These are phyloP conservation scores for Myrmophylax atrothorax DNA, from an alignment of 2,113 vertebrate genomes.

Conservation along the genomic window DNA sequence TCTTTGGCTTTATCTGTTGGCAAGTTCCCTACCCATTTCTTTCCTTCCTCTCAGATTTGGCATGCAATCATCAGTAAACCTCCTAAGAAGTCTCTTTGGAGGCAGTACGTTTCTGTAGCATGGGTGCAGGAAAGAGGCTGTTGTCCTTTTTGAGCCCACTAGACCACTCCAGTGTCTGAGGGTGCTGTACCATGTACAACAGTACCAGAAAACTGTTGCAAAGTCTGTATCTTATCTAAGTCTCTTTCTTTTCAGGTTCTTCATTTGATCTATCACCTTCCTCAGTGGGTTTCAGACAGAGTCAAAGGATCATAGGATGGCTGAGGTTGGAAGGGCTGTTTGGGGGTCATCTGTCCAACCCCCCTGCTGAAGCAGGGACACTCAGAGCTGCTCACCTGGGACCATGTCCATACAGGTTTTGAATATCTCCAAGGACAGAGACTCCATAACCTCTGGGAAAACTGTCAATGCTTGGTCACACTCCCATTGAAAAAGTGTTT, in stretches of 20 bases:
- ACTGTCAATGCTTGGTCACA: background rate
- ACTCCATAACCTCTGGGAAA: background rate
- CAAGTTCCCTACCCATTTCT: background rate
- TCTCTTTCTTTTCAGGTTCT: background rate
- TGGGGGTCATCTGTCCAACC: background rate
- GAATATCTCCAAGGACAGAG: background rate
- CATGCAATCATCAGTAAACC: background rate
- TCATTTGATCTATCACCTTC: background rate
- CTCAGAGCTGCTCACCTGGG: background rate
- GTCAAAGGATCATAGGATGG: background rate
- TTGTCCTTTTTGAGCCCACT: background rate
- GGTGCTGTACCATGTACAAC: background rate
- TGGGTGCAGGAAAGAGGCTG: background rate
- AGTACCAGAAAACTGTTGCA: background rate
- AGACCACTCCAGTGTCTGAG: background rate
- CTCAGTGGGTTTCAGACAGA: background rate
- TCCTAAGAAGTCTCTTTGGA: background rate
- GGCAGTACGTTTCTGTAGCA: background rate
- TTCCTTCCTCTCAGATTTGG: background rate
- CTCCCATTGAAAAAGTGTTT: background rate
- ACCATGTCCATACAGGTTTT: fast-evolving
- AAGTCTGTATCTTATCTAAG: background rate
- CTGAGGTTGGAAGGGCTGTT: background rate
- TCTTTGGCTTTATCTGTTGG: background rate
- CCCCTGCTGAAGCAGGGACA: background rate